Base-by-base conservation (phyloP, 2,888 invertebrate species). In the Lasioglossum villosulum region DNA sequence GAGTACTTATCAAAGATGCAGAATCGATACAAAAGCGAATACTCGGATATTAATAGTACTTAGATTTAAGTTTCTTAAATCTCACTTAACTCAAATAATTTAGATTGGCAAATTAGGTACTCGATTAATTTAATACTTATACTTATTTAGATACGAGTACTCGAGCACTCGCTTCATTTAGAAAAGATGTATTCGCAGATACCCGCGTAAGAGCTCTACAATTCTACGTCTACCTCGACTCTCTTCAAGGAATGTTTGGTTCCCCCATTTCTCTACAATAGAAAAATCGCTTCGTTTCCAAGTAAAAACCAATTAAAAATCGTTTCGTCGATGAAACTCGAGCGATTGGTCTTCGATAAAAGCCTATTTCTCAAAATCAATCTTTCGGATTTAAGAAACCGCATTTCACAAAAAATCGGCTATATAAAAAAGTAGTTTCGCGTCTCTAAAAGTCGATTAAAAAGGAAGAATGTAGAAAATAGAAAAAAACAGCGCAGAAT, bases 381-480 rank as follows among this genome's bases (percentile, higher is more conserved):
- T 42, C 66, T 10, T 19, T 16, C n/a, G 39, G 30, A 63, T 16
- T 8, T 63, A 30, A 56, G 12, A 56, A n/a, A n/a, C 4, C 3
- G 12, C n/a, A 8, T n/a, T 56, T n/a, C 12, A 12, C n/a, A 1
- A 56, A 56, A 56, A n/a, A n/a, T n/a, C 4, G 56, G 56, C 56
- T n/a, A 12, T n/a, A 56, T n/a, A 63, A 23, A 37, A 68, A 68
- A 68, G 37, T 1, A 34, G 37, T 37, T 37, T 37, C 8, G 10
- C 37, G 23, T 23, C 27, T 37, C n/a, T 0, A 45, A 19, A 16
- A 34, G n/a, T 52, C 42, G 37, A 81, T 48, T n/a, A 78, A 48
- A 56, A 81, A 39, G 71, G 48, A 23, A 52, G 30, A 34, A 73
- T 73, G 12, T 70, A n/a, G 66, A 70, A 39, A 23, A 42, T 37